phyloP scores from a whole-genome alignment of 2,113 vertebrate species.

The Diadophis punctatus region DNA sequence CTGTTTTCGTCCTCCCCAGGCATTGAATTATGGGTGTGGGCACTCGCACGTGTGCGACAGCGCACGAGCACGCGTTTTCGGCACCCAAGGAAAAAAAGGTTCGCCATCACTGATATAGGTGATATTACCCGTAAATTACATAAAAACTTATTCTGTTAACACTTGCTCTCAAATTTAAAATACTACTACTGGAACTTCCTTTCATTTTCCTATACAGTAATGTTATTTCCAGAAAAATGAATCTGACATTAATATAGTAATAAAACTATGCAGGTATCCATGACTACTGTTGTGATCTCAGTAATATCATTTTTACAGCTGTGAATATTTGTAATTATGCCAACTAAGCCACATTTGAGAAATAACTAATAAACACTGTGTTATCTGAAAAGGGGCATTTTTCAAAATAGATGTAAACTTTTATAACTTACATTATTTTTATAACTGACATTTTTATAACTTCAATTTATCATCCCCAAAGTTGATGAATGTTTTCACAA shows the following conservation, averaged over 20 bases:
- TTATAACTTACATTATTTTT: background rate
- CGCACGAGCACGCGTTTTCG: too few species aligned
- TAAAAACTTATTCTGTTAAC: constrained; percentile 38
- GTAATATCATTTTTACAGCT: constrained; percentile 73
- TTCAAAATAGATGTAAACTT: constrained; percentile 38
- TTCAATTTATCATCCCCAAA: background rate
- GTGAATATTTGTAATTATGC: constrained; percentile 65
- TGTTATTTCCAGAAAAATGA: constrained; percentile 71
- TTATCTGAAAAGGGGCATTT: constrained; percentile 47
- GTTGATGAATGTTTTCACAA: background rate
- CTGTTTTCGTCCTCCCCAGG: too few species aligned
- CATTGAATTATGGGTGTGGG: too few species aligned
- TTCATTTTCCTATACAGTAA: constrained; percentile 66
- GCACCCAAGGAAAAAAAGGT: too few species aligned
- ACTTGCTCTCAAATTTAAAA: constrained; percentile 35
- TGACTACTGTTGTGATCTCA: constrained; percentile 72
- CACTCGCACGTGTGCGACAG: too few species aligned
- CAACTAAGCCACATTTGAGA: constrained; percentile 58
- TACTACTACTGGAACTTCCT: background rate
- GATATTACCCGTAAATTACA: constrained; percentile 26
- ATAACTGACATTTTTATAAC: background rate
- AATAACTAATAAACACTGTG: constrained; percentile 50
- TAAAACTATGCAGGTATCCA: constrained; percentile 76
- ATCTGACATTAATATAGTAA: constrained; percentile 70
- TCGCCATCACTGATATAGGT: too few species aligned